Evolutionary conservation across 2,888 invertebrate genomes (phyloP).

Genomic region (Tetragonisca angustula): DNA sequence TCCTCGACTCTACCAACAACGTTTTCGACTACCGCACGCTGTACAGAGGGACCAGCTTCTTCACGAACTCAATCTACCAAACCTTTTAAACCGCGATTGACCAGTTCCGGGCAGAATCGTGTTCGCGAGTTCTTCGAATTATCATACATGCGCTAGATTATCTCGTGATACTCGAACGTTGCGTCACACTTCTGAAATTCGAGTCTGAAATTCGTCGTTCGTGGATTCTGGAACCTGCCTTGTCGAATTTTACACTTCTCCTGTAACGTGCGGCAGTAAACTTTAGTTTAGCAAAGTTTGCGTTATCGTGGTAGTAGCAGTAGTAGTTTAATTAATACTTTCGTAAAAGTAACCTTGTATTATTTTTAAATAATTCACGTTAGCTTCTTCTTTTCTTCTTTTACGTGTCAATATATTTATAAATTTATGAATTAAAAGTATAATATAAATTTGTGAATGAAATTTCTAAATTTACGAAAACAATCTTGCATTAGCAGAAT

Average conservation of each 20-base stretch:
- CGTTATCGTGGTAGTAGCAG: neutral
- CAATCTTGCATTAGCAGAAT: neutral
- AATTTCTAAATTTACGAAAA: neutral
- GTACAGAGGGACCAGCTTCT: conserved; percentile 18
- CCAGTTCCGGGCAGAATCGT: neutral
- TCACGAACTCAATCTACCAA: conserved; percentile 15
- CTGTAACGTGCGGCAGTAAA: neutral
- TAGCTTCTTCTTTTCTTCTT: neutral
- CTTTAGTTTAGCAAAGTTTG: neutral
- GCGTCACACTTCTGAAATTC: neutral
- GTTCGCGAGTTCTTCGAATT: neutral
- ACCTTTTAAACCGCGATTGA: neutral
- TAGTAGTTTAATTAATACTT: neutral
- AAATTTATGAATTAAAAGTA: too few species aligned
- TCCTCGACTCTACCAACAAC: conserved; percentile 35
- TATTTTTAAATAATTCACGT: neutral
- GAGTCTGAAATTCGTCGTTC: neutral
- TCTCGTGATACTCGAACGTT: too few species aligned
- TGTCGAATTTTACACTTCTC: neutral
- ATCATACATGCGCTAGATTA: neutral
- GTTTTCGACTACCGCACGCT: conserved; percentile 24
- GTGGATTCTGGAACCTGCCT: neutral
- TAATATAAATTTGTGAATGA: too few species aligned
- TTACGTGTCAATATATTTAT: neutral
- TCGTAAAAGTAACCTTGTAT: neutral